A percentile compares a stretch with the other conserved stretches of the same genome.
Evolutionary conservation across 92 coral and sea anemone species (phyloP).

Genomic region (Meandrina meandrites): DNA sequence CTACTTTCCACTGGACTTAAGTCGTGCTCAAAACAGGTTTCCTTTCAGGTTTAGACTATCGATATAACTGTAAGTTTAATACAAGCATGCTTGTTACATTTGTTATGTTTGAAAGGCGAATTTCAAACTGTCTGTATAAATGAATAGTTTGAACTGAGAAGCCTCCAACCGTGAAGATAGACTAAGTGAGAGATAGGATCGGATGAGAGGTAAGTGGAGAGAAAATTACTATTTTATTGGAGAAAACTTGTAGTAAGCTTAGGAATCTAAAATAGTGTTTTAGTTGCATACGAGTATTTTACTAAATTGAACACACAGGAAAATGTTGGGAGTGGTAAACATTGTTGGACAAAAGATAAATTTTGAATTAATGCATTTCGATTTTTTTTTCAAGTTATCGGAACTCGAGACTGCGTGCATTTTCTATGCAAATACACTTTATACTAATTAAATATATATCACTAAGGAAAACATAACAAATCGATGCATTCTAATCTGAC

Average conservation of each 20-base stretch:
- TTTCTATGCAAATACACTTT: not conserved
- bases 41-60: not conserved
- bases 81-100: not conserved
- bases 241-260: not conserved
- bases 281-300: not conserved
- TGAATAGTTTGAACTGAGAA: not conserved
- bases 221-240: not conserved
- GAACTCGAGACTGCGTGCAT: not conserved
- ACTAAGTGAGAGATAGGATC: not conserved
- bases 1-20: not conserved
- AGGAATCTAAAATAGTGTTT: not conserved
- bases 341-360: not conserved
- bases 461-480: not conserved
- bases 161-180: not conserved
- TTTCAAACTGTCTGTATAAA: not conserved
- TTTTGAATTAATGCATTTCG: constrained; percentile 6
- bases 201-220: constrained; percentile 22
- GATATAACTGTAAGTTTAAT: not conserved
- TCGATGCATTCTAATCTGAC: too few species aligned
- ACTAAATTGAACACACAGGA: not conserved
- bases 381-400: not conserved
- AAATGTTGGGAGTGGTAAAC: not conserved
- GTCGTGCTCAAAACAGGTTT: not conserved
- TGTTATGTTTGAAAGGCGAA: not conserved
- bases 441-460: not conserved